Base-by-base conservation (phyloP, 1,140 invertebrate genomes). In the Drosophila burlai region DNA sequence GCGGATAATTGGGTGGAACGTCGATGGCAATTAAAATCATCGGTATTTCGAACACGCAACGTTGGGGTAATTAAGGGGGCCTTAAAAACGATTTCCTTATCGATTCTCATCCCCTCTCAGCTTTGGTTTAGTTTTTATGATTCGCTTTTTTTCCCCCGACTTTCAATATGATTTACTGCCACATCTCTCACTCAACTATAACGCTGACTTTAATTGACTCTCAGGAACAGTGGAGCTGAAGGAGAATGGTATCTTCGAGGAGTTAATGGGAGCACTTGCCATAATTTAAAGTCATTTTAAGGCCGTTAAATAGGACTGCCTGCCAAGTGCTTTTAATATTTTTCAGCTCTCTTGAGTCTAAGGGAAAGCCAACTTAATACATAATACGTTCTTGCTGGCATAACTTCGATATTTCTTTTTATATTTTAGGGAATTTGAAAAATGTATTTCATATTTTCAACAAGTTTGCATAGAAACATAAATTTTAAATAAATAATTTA, bases 11-110 rank as follows among this genome's bases (percentile, higher is more conserved):
- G 64, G 40, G 0, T 63, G 36, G 40, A 66, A 45, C 40, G 52
- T 67, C 29, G 47, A 52, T 67, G 67, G 47, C 67, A 69, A 71
- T 71, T 71, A 68, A 71, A 71, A 71, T 71, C 67, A 71, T 71
- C 16, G 49, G 36, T 47, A 46, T 55, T 52, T 68, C 26, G 16
- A 55, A 45, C 67, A 67, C 67, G 49, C 67, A 46, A 68, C 26
- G 40, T n/a, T 11, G 43, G 13, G 47, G 24, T 49, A 67, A 68
- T 67, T 55, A 54, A 67, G 38, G 3, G 9, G 18, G 4, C 15
- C 54, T 10, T 18, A 24, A 16, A 7, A 54, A 38, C 45, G 67
- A 67, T 67, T 68, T 46, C 29, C 63, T 31, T 46, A 67, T 71
- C 67, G 47, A 67, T 67, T 71, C 9, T 10, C 59, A 34, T 29